Base-by-base conservation (phyloP, 2,888 invertebrate genomes). In the Dione vanillae region DNA sequence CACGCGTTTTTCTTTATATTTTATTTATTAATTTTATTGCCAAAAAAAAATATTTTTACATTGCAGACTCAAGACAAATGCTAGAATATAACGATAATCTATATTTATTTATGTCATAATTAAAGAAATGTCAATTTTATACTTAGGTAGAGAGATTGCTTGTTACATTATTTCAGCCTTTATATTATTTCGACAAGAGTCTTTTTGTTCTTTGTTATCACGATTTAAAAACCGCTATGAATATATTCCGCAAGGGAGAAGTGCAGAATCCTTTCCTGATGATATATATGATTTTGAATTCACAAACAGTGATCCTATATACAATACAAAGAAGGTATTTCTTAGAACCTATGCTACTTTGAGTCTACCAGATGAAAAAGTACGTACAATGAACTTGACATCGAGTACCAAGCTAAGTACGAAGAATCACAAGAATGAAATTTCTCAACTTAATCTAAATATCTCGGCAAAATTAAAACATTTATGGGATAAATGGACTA, bases 221-320 rank as follows among this genome's bases (percentile, higher is more conserved):
- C 74, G 76, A 0, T 35, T 74, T 9, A 77, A 75, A 72, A 77
- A 75, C 52, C 75, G 73, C 35, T 77, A 77, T 58, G 76, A 76
- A 71, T 78, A 78, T 61, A 41, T 76, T 27, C 62, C 75, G 14
- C 69, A 74, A 69, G 69, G 70, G 37, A 67, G 64, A 16, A 64
- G 10, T 40, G 45, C 16, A 16, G 65, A 65, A 10, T 2, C 58
- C 47, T 45, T 58, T 16, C 71, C 77, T 40, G 73, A 76, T 41
- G 74, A 73, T 45, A 68, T 74, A 52, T 76, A 74, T 35, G 75
- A 76, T 70, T 77, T 77, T 54, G 73, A 72, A 67, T 69, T 71
- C 20, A 70, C 69, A 62, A 69, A 54, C 40, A 65, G 14, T 61
- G 12, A 59, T 16, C 10, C 47, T 9, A 68, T 19, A 62, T 16